These are phyloP conservation scores for Enteromius trimaculatus DNA, from an alignment of 2,797 vertebrate species.

Conservation along the genomic window DNA sequence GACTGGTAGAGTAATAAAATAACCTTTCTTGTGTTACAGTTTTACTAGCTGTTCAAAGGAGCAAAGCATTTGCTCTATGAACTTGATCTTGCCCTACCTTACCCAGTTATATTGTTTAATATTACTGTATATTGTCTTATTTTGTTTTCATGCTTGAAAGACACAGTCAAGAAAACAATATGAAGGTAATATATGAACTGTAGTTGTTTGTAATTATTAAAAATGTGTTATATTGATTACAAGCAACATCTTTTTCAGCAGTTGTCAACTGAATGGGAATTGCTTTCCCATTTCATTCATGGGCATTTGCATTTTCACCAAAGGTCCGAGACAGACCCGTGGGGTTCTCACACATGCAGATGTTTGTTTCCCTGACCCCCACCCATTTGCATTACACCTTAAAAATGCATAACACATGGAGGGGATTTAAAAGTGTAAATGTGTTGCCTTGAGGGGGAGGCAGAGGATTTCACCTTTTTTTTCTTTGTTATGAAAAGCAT, in stretches of 20 bases:
- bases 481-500: neutral
- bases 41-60: neutral
- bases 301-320: slow-evolving; percentile 35
- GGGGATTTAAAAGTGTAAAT: slow-evolving; percentile 48
- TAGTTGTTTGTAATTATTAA: neutral
- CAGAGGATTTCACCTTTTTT: neutral
- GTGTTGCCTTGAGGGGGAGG: slow-evolving; percentile 10
- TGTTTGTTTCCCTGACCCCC: slow-evolving; percentile 2
- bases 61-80: neutral
- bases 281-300: slow-evolving; percentile 14
- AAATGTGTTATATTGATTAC: neutral
- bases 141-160: neutral
- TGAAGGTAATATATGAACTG: neutral
- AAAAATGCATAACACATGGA: neutral
- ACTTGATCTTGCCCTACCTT: neutral
- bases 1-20: neutral
- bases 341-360: slow-evolving; percentile 40
- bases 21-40: neutral
- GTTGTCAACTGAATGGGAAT: slow-evolving; percentile 20
- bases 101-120: neutral
- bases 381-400: slow-evolving; percentile 31
- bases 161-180: neutral
- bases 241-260: neutral
- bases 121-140: neutral
- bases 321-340: slow-evolving; percentile 32